Evolutionary conservation across 2,113 vertebrate genomes (phyloP), one percentile per base, ranked within the genome.

Genomic region (Lepus timidus): DNA sequence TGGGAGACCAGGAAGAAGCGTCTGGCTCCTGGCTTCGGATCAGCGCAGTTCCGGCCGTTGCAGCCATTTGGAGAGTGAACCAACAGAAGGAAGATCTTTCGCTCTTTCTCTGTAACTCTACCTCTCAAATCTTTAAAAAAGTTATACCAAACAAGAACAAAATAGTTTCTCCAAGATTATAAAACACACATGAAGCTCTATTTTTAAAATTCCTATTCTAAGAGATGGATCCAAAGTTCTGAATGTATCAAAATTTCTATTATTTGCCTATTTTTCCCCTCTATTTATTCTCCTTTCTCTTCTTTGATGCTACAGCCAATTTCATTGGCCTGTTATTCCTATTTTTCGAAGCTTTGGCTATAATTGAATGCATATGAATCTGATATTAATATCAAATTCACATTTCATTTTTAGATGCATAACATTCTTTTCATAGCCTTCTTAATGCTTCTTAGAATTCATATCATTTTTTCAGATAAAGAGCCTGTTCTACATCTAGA

Each of bases 391-490:
- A 81, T 39, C 19, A 83, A 27, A 61, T 71, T 80, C 36, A 51
- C 51, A 95, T 73, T 89, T 85, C 2, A 52, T 11, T 83, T 79
- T 93, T 79, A 44, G 19, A 83, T 25, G 65, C 58, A 81, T 19
- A 65, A 61, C 61, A 70, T 79, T n/a, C n/a, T n/a, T 88, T 91
- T 31, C 31, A 87, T 27, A 51, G 44, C 31, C 49, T 74, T 95
- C 52, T 58, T 51, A 85, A 44, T 93, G 44, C 55, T 82, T 90
- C 55, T 76, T 76, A 80, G 70, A 64, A 73, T 80, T 85, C 80
- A 75, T 36, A 95, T 76, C 17, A 58, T 33, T 84, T 73, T 39
- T 95, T 93, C 14, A 78, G 68, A 52, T 85, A 36, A 93, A 82
- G 58, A 80, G 31, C 25, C 64, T 93, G 6, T n/a, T 36, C 17